Base-by-base conservation (phyloP, 92 coral and sea anemone genomes). In the Epizoanthus fatuus region DNA sequence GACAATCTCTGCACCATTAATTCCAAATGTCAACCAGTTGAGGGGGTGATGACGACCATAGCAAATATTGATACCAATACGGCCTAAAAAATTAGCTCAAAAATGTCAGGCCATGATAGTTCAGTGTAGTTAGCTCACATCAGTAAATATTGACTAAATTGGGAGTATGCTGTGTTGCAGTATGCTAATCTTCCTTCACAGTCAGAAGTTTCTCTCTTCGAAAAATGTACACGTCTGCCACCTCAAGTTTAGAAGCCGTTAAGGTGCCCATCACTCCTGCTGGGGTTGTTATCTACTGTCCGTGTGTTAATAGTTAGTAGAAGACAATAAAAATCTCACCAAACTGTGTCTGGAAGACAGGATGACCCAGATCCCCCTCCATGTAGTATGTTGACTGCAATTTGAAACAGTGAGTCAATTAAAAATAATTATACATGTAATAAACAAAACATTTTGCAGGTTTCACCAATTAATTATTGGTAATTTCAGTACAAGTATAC, bases 291-390 rank as follows among this genome's bases (percentile, higher is more conserved):
- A 29, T 29, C 32, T 66, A 12, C 13, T 40, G 45, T 40, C 4
- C 3, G 32, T 40, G 45, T 40, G 45, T 40, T 40, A 40, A 40
- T 3, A 40, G 7, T 2, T 40, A n/a, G 52, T 45, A 6, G 2
- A 47, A 47, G 0, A 6, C 53, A 47, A 7, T 5, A 47, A 71
- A 5, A 13, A 9, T 37, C 92, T 90, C 85, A 97, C 99, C 99
- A 97, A 95, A 97, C 73, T 95, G 99, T 73, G 99, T 97, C 84
- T 95, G 97, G 80, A 97, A 97, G 38, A 97, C 99, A 71, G 95
- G 99, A 72, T 97, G 99, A 2, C 99, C 99, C 68, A 87, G 83
- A 63, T 97, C 90, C 10, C 99, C 99, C 81, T 97, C 99, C 98
- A 97, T 95, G 86, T 95, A 97, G 76, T 97, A 97, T 4, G 99